These are phyloP conservation scores for Physeter macrocephalus DNA, from an alignment of 2,113 vertebrate species.

Conservation along the genomic window DNA sequence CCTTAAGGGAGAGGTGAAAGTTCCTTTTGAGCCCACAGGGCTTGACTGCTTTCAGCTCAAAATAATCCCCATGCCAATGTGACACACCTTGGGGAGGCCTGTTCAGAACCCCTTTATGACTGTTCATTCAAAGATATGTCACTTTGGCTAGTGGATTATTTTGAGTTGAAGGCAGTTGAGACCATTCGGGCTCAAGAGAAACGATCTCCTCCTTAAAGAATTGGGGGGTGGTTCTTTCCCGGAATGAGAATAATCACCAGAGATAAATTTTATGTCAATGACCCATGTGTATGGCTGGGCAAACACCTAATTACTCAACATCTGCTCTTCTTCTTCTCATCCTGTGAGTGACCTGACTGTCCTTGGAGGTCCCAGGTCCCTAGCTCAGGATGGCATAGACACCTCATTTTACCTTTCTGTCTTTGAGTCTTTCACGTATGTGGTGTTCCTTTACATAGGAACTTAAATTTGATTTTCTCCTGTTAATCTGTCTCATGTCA, in stretches of 20 bases:
- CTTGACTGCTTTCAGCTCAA: background rate
- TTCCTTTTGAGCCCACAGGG: background rate
- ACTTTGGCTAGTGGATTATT: background rate
- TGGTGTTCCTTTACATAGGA: background rate
- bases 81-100: background rate
- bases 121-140: background rate
- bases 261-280: background rate
- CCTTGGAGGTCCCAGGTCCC: background rate
- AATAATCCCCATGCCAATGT: background rate
- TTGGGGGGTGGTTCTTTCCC: background rate
- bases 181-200: background rate
- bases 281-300: background rate
- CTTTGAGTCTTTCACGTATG: background rate
- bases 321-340: background rate
- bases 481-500: background rate
- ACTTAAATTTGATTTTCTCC: background rate
- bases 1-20: background rate
- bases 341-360: background rate
- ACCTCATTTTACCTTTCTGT: background rate
- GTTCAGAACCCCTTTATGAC: no score
- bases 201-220: background rate
- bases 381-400: background rate
- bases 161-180: background rate
- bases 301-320: background rate
- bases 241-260: background rate